Base-by-base conservation (phyloP, 2,113 vertebrate genomes). In the Castor canadensis region DNA sequence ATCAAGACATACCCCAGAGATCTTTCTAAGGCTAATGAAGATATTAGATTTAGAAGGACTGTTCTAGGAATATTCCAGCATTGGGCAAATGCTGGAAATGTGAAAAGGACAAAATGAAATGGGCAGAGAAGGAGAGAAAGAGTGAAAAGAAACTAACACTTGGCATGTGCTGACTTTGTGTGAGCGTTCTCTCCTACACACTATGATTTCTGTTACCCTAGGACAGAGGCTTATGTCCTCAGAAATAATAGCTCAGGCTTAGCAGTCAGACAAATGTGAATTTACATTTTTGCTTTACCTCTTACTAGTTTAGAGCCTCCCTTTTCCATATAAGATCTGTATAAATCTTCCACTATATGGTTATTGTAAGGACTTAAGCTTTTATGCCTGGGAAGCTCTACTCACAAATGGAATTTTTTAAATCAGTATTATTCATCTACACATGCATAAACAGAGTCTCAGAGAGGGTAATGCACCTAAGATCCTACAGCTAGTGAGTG, bases 121-220 rank as follows among this genome's bases (percentile, higher is more conserved):
- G 45, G 35, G 4, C 0, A 32, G 26, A 49, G n/a, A 47, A 26
- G 13, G 10, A 45, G n/a, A 15, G 32, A 62, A 45, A 6, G 38
- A 67, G 35, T 9, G 17, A 9, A 26, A 43, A 30, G 49, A 72
- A 81, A 67, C 30, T 2, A 30, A 85, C 11, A 20, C 1, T 10
- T 28, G 45, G 4, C 0, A 5, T 4, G 7, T 49, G 15, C 40
- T 15, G 3, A 13, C 62, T 54, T 28, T 10, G 45, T 1, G 0
- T 19, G 49, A 28, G 58, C 7, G 8, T 67, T 20, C 72, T 35
- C 3, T 3, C 30, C 75, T 32, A 6, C 24, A 1, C 0, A 3
- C 93, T 60, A 40, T 47, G 38, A 35, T 67, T 58, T 90, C 73
- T 64, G 0, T 26, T 43, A 75, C 10, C 28, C 22, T 1, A 0